These are phyloP conservation scores for Callyntrura sp. DNA, from an alignment of 2,888 invertebrate species.

Conservation along the genomic window DNA sequence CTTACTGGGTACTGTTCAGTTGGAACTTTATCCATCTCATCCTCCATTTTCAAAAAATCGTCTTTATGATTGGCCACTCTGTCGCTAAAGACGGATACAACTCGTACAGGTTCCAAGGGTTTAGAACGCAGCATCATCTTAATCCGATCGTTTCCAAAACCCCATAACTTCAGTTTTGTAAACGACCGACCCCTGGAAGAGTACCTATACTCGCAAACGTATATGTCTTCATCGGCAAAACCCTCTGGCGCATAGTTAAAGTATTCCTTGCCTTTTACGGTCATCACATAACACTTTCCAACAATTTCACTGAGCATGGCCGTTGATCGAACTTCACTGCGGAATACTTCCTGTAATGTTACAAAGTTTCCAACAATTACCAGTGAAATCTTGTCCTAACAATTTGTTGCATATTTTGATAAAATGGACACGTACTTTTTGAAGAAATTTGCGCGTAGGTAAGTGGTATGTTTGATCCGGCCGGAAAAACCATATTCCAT, in stretches of 20 bases:
- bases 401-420: no score
- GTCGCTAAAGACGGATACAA: slow-evolving; percentile 97
- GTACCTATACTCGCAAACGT: slow-evolving; percentile 98
- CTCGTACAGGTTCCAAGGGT: slow-evolving; percentile 93
- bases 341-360: slow-evolving; percentile 92
- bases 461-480: slow-evolving; percentile 99
- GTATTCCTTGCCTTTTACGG: slow-evolving; percentile 93
- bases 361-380: slow-evolving; percentile 13
- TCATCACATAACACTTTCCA: slow-evolving; percentile 97
- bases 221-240: slow-evolving; percentile 96
- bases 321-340: slow-evolving; percentile 95
- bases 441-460: slow-evolving; percentile 97
- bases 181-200: slow-evolving; percentile 94
- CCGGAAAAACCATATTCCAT: slow-evolving; percentile 95
- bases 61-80: slow-evolving; percentile 96
- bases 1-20: slow-evolving; percentile 95
- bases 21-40: slow-evolving; percentile 90
- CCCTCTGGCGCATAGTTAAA: slow-evolving; percentile 95
- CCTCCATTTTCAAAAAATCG: slow-evolving; percentile 93
- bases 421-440: slow-evolving; percentile 88
- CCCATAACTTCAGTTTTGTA: slow-evolving; percentile 94
- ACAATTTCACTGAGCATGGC: slow-evolving; percentile 93
- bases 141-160: slow-evolving; percentile 86
- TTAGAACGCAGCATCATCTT: slow-evolving; percentile 90
- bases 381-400: background rate